These are phyloP conservation scores for Fringilla coelebs DNA, from an alignment of 2,797 vertebrate genomes.

Conservation along the genomic window DNA sequence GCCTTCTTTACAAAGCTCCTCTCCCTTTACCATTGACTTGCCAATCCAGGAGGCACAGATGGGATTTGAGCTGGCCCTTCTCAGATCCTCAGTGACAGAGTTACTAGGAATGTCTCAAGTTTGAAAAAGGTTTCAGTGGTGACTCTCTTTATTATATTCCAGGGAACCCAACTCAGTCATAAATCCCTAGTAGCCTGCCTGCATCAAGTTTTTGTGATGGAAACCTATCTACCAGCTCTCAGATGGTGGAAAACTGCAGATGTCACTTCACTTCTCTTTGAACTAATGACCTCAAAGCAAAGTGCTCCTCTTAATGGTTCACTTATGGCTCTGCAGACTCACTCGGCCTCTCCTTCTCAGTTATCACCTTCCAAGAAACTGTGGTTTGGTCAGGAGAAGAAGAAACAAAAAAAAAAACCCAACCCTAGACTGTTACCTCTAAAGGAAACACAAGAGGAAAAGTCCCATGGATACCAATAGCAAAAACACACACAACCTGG, in stretches of 20 bases:
- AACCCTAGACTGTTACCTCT: neutral
- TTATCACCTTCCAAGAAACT: neutral
- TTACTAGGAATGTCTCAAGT: neutral
- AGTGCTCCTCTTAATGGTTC: neutral
- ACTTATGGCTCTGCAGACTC: neutral
- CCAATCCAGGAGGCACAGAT: neutral
- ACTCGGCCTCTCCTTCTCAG: neutral
- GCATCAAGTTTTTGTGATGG: neutral
- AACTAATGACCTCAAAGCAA: neutral
- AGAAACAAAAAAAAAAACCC: neutral
- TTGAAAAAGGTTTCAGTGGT: neutral
- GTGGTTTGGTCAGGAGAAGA: neutral
- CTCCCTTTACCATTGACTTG: neutral
- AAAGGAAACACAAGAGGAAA: neutral
- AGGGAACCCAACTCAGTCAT: neutral
- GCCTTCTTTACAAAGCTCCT: neutral
- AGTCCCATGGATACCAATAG: constrained; percentile 18
- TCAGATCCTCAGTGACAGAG: neutral
- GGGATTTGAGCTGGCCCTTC: neutral
- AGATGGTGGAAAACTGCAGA: neutral
- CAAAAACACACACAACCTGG: constrained; percentile 14
- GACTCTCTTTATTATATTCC: neutral
- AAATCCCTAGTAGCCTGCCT: neutral
- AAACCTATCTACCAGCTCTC: neutral
- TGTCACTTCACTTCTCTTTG: neutral